phyloP scores from a whole-genome alignment of 2,888 invertebrate genomes.

The Philopedon plagiatum region DNA sequence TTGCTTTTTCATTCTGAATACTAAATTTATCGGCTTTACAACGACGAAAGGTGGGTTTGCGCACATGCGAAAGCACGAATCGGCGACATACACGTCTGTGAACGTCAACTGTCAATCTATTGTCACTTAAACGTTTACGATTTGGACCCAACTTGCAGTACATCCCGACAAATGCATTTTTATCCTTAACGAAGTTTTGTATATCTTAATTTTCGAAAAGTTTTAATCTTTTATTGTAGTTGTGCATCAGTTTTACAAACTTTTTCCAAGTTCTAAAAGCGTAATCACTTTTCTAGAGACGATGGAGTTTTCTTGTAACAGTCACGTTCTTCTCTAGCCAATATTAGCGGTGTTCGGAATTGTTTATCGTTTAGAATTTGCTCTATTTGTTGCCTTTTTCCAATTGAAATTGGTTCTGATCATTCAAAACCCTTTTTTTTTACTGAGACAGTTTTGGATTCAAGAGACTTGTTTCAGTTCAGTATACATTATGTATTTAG shows the following conservation, averaged over 20 bases:
- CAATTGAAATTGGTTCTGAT: background rate
- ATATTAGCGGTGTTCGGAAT: background rate
- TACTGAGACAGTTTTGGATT: background rate
- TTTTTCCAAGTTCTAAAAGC: background rate
- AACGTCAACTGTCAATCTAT: too few species aligned
- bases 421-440: background rate
- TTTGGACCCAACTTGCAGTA: too few species aligned
- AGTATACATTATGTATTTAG: too few species aligned
- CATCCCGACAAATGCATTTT: too few species aligned
- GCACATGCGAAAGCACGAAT: too few species aligned
- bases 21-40: too few species aligned
- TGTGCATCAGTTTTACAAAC: background rate
- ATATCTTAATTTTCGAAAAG: background rate
- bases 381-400: background rate
- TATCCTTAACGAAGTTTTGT: too few species aligned
- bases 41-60: too few species aligned
- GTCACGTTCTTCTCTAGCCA: background rate
- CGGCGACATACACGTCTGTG: too few species aligned
- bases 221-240: slow-evolving; percentile 2
- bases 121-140: too few species aligned
- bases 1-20: too few species aligned
- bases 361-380: background rate
- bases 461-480: too few species aligned
- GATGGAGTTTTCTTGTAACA: background rate
- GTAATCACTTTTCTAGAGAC: background rate